Evolutionary conservation across 2,888 invertebrate species (phyloP).

Genomic region (Fabriciana adippe): DNA sequence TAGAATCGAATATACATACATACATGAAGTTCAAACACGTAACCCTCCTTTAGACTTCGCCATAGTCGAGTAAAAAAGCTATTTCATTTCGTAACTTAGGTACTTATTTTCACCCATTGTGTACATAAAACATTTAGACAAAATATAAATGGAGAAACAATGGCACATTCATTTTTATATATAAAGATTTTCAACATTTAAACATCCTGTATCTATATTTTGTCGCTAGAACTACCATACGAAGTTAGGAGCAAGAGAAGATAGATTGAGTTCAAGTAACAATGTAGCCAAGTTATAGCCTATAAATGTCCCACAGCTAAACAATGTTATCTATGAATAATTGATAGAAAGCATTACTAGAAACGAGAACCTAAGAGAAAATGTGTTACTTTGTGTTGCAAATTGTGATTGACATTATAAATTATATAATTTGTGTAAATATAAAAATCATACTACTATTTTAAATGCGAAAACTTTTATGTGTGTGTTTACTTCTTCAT

Average conservation of each 20-base stretch:
- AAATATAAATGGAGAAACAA: neutral
- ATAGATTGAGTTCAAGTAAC: slow-evolving; percentile 17
- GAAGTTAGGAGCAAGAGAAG: slow-evolving; percentile 7
- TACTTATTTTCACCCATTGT: too few relatives aligned
- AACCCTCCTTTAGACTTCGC: too few relatives aligned
- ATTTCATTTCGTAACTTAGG: neutral
- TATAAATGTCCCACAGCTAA: slow-evolving; percentile 20
- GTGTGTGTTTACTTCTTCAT: too few relatives aligned
- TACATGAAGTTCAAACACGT: too few relatives aligned
- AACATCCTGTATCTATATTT: neutral
- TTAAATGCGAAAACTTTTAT: too few relatives aligned
- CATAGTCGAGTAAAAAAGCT: neutral
- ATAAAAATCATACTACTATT: too few relatives aligned
- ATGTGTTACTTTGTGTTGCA: slow-evolving; percentile 1
- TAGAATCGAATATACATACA: too few relatives aligned
- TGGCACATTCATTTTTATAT: neutral
- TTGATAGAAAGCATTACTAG: slow-evolving; percentile 11
- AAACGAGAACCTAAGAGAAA: neutral
- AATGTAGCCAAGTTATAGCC: slow-evolving; percentile 17
- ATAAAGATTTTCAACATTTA: too few relatives aligned
- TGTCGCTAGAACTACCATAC: neutral
- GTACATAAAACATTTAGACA: too few relatives aligned
- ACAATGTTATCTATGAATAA: slow-evolving; percentile 16
- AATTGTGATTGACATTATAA: too few relatives aligned
- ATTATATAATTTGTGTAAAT: neutral